phyloP scores from a whole-genome alignment of 2,888 invertebrate genomes.

The Eristalis tenax region DNA sequence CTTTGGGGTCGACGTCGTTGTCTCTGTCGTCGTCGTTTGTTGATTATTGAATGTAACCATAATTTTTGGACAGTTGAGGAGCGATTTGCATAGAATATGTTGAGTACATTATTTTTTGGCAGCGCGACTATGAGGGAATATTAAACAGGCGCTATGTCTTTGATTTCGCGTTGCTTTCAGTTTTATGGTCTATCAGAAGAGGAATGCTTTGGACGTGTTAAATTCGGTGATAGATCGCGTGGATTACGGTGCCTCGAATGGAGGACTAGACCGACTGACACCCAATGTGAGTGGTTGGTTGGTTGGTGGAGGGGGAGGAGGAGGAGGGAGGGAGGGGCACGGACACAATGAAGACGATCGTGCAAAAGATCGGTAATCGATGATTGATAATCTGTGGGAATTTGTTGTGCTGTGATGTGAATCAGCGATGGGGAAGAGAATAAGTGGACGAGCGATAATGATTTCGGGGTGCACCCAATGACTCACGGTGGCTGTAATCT shows the following conservation, averaged over 20 bases:
- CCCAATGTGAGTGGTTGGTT: neutral
- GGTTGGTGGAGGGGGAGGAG: neutral
- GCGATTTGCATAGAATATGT: conserved; percentile 62
- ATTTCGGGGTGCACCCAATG: too few relatives aligned
- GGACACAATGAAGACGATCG: neutral
- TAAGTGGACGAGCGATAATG: too few relatives aligned
- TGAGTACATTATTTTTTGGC: conserved; percentile 55
- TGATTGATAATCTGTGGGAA: too few relatives aligned
- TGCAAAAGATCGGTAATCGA: neutral
- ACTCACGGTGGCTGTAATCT: too few relatives aligned
- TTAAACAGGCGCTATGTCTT: conserved; percentile 65
- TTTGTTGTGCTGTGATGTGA: too few relatives aligned
- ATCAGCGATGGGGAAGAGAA: too few relatives aligned
- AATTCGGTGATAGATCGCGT: conserved; percentile 53
- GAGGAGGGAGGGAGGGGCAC: neutral
- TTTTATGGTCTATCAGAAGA: conserved; percentile 14
- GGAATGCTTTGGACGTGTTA: conserved; percentile 59
- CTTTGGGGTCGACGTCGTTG: conserved; percentile 1
- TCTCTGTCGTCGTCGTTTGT: conserved; percentile 12
- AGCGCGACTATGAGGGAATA: conserved; percentile 32
- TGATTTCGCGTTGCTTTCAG: conserved; percentile 16
- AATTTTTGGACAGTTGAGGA: conserved; percentile 59
- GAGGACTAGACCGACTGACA: neutral
- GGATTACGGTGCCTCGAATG: conserved; percentile 23
- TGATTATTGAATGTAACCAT: conserved; percentile 57